A percentile compares a stretch with the other conserved stretches of the same genome.
phyloP scores from a whole-genome alignment of 2,888 invertebrate genomes.

The Phragmatobia fuliginosa region DNA sequence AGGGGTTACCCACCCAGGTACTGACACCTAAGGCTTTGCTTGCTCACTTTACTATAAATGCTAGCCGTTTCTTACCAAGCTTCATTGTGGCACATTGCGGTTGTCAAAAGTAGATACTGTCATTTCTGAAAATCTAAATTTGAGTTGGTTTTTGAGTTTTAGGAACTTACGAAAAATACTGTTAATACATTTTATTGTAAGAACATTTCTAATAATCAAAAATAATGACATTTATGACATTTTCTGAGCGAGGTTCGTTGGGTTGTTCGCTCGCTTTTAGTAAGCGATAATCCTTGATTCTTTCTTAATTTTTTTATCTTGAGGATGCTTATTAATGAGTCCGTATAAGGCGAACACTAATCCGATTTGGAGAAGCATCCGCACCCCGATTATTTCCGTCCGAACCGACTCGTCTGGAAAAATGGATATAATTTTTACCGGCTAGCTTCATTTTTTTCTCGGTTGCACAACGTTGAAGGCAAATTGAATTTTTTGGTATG shows the following conservation, averaged over 20 bases:
- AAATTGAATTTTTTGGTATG: constrained; percentile 85
- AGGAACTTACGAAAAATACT: no score
- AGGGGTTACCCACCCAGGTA: no score
- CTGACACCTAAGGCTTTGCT: no score
- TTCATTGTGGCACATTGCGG: no score
- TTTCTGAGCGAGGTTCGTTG: background rate
- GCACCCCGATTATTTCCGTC: constrained; percentile 69
- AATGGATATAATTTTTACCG: constrained; percentile 82
- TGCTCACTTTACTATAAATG: no score
- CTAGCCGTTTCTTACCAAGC: no score
- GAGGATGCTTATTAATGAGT: constrained; percentile 64
- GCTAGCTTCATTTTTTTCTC: constrained; percentile 69
- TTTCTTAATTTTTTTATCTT: constrained; percentile 32
- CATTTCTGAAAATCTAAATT: no score
- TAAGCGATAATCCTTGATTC: constrained; percentile 24
- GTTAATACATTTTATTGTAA: background rate
- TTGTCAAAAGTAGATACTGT: no score
- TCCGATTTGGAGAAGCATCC: constrained; percentile 75
- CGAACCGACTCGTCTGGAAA: constrained; percentile 68
- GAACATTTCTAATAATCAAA: background rate
- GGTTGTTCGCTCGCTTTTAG: background rate
- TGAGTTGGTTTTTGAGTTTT: no score
- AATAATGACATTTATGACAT: background rate
- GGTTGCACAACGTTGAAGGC: constrained; percentile 70
- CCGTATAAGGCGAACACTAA: constrained; percentile 73